Conservation (phyloP, 2,888 invertebrate species). For the Pterobdella sp. region DNA sequence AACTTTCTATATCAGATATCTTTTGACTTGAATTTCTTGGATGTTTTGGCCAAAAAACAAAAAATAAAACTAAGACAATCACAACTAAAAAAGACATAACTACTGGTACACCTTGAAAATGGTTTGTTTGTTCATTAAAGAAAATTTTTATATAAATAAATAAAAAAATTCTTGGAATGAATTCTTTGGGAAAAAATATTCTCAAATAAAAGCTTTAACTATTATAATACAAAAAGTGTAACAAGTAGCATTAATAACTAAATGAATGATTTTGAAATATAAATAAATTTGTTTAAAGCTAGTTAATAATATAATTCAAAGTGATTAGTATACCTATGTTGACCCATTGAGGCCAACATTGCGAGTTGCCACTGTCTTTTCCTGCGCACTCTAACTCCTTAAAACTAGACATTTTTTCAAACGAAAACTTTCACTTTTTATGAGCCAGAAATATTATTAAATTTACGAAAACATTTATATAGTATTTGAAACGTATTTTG, state of each 20-base stretch:
- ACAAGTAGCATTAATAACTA: too few species aligned
- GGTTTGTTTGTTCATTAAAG: background rate
- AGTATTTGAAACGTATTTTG: too few species aligned
- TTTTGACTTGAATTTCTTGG: background rate
- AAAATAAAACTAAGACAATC: background rate
- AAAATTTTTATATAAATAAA: background rate
- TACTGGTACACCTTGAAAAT: background rate
- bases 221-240: too few species aligned
- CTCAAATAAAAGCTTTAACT: too few species aligned
- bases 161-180: background rate
- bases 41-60: background rate
- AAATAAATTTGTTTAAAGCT: background rate
- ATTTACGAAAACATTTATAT: too few species aligned
- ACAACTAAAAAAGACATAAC: background rate
- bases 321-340: slow-evolving; percentile 31
- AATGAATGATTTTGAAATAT: background rate
- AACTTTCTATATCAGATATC: too few species aligned
- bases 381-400: slow-evolving; percentile 24
- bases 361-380: slow-evolving; percentile 25
- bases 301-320: slow-evolving; percentile 5
- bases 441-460: too few species aligned
- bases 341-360: slow-evolving; percentile 29
- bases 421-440: too few species aligned
- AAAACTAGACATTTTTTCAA: too few species aligned
- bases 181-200: too few species aligned